Conservation (phyloP, 2,797 vertebrate species). For the Myotis myotis region DNA sequence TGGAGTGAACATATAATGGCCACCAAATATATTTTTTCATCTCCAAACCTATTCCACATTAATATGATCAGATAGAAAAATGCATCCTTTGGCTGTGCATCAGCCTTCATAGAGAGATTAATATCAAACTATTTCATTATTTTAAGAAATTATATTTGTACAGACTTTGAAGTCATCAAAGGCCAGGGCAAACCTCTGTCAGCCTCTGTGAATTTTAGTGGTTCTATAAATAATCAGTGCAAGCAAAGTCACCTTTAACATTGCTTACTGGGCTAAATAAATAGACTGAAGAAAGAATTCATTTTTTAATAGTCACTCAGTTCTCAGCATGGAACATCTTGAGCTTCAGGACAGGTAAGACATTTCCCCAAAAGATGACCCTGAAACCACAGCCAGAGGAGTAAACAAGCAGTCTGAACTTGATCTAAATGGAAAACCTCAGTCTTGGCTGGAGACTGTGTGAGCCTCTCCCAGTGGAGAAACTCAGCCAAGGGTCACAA, state of each 20-base stretch:
- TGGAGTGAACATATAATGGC: background rate
- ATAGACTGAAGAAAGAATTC: background rate
- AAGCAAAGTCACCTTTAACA: background rate
- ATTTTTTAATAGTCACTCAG: background rate
- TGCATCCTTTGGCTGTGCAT: background rate
- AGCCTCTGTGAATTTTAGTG: background rate
- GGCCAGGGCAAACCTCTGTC: background rate
- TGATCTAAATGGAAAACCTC: background rate
- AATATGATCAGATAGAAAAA: background rate
- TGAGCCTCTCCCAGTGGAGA: background rate
- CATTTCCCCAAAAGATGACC: background rate
- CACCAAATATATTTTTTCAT: background rate
- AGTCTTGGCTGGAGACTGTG: background rate
- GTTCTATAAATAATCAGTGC: background rate
- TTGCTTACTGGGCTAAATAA: background rate
- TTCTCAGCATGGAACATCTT: slow-evolving; percentile 20
- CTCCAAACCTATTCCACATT: background rate
- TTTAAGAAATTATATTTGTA: slow-evolving; percentile 16
- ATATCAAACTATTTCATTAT: slow-evolving; percentile 22
- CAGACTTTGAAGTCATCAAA: background rate
- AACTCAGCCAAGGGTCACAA: background rate
- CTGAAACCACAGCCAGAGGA: background rate
- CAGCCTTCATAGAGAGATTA: background rate
- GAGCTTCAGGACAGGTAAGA: slow-evolving; percentile 1
- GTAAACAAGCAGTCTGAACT: background rate